Percentiles rank a stretch among this genome's conserved stretches.
Conservation (phyloP, 2,113 vertebrate species). For the Phyllostomus hastatus region DNA sequence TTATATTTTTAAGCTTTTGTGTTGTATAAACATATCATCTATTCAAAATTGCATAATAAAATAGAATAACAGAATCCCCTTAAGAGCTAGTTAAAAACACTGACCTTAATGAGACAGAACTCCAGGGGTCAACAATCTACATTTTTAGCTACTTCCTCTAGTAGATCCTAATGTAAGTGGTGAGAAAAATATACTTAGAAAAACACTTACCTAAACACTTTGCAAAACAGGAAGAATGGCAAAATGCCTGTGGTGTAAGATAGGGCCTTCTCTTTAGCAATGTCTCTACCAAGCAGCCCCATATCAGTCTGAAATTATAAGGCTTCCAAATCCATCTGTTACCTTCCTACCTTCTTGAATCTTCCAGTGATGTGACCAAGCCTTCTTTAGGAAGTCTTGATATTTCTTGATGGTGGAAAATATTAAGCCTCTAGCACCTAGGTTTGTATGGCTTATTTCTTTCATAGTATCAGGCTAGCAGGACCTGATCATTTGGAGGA, state of each 20-base stretch:
- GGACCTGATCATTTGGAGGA: not conserved
- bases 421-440: not conserved
- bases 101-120: not conserved
- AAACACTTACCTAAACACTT: not conserved
- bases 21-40: not conserved
- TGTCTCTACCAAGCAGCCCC: not conserved
- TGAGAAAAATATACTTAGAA: not conserved
- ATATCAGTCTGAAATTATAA: not conserved
- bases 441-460: not conserved
- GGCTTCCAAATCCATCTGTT: not conserved
- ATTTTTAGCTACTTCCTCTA: not conserved
- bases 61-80: not conserved
- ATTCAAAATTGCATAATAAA: not conserved
- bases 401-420: not conserved
- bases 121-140: not conserved
- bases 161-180: constrained; percentile 2
- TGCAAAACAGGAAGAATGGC: constrained; percentile 1
- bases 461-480: not conserved
- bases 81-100: not conserved
- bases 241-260: not conserved
- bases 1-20: not conserved
- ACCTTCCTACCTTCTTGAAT: not conserved
- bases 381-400: not conserved
- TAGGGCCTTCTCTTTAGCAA: not conserved
- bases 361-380: not conserved